Percentiles rank a stretch among this genome's conserved stretches.
Evolutionary conservation across 2,888 invertebrate species (phyloP).

Genomic region (Chrysolina americana): DNA sequence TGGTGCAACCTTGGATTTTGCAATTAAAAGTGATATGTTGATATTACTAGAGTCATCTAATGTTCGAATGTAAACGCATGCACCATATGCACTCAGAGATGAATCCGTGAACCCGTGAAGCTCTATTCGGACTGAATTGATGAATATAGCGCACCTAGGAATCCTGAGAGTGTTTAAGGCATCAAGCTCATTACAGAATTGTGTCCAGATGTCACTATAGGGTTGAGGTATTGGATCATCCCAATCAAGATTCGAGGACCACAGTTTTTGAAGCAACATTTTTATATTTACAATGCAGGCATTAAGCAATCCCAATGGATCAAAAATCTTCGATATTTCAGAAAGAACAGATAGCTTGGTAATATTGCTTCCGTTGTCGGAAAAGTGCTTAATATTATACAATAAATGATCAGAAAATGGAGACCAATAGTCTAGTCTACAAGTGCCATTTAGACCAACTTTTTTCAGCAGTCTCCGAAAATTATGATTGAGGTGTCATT

Average conservation of each 20-base stretch:
- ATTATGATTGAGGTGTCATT: too few relatives aligned
- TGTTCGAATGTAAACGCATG: neutral
- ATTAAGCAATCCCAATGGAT: neutral
- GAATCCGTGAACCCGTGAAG: neutral
- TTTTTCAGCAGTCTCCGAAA: too few relatives aligned
- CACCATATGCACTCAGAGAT: neutral
- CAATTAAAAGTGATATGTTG: neutral
- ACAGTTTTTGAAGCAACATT: neutral
- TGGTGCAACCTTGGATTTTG: neutral
- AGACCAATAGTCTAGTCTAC: too few relatives aligned
- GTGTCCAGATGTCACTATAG: too few relatives aligned
- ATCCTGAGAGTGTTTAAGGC: neutral
- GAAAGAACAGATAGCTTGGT: neutral
- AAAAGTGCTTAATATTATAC: too few relatives aligned
- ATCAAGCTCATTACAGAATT: neutral
- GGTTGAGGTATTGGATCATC: neutral
- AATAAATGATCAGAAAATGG: too few relatives aligned
- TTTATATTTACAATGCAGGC: neutral
- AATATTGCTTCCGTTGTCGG: too few relatives aligned
- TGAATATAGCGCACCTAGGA: neutral
- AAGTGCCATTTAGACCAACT: too few relatives aligned
- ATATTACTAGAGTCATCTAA: neutral
- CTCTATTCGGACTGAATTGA: neutral
- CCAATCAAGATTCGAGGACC: neutral
- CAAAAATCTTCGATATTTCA: too few relatives aligned